Conservation (phyloP, 2,888 invertebrate genomes). For the Opisthograptis luteolata region DNA sequence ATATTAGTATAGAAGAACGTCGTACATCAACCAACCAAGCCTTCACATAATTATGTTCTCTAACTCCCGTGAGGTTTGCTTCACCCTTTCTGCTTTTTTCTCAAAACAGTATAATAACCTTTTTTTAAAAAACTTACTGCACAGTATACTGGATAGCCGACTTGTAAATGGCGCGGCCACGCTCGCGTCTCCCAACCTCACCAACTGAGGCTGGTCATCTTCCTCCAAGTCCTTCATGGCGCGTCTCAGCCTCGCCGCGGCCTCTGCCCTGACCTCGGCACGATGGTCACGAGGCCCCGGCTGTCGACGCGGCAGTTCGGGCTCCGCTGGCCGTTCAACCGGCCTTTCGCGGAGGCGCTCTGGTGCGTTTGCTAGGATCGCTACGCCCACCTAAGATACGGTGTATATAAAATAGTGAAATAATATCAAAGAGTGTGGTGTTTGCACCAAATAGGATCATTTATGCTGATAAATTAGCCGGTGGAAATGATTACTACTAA, state of each 20-base stretch:
- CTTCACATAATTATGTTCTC: too few species aligned
- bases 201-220: slow-evolving; percentile 93
- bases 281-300: slow-evolving; percentile 44
- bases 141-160: slow-evolving; percentile 96
- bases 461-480: too few species aligned
- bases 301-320: slow-evolving; percentile 73
- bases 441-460: too few species aligned
- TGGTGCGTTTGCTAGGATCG: slow-evolving; percentile 93
- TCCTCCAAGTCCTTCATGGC: slow-evolving; percentile 94
- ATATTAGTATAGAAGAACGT: too few species aligned
- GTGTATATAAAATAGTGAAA: too few species aligned
- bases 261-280: slow-evolving; percentile 64
- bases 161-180: slow-evolving; percentile 99
- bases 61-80: too few species aligned
- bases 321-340: slow-evolving; percentile 86
- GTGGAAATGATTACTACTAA: too few species aligned
- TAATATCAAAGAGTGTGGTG: too few species aligned
- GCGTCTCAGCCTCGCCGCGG: slow-evolving; percentile 84
- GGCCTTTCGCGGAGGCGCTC: slow-evolving; percentile 73
- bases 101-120: too few species aligned
- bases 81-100: too few species aligned
- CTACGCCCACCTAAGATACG: slow-evolving; percentile 90
- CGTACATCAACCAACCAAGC: too few species aligned
- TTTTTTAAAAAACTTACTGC: slow-evolving; percentile 87
- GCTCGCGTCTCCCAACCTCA: slow-evolving; percentile 98